Evolutionary conservation across 2,797 vertebrate species (phyloP).

Genomic region (Sebastes steindachneri): DNA sequence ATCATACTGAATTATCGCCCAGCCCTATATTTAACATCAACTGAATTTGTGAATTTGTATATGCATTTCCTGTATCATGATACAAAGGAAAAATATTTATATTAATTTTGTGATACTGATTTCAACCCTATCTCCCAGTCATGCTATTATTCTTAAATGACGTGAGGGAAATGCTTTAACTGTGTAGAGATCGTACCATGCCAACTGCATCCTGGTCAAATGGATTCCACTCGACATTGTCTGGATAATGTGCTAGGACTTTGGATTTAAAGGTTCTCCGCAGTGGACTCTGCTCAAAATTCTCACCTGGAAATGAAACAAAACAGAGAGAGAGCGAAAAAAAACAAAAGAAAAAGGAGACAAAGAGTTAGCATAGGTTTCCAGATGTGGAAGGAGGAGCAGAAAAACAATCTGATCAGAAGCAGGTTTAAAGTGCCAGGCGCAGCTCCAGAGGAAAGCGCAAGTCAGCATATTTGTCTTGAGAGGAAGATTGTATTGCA

Average conservation of each 20-base stretch:
- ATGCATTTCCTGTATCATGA: not conserved
- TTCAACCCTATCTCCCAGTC: not conserved
- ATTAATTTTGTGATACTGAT: not conserved
- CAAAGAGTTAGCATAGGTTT: slow-evolving; percentile 21
- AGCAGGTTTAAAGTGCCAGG: slow-evolving; percentile 66
- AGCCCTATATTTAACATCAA: not conserved
- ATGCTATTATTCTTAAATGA: not conserved
- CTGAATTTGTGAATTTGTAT: not conserved
- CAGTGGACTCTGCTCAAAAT: slow-evolving; percentile 99
- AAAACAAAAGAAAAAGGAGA: slow-evolving; percentile 9
- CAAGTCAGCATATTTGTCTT: slow-evolving; percentile 66
- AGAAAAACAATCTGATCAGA: slow-evolving; percentile 51
- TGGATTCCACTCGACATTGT: slow-evolving; percentile 98
- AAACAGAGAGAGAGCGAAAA: slow-evolving; percentile 6
- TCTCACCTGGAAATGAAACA: slow-evolving; percentile 88
- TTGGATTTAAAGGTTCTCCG: slow-evolving; percentile 99
- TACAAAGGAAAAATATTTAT: not conserved
- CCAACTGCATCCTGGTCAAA: slow-evolving; percentile 99
- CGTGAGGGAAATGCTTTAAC: not conserved
- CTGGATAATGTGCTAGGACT: slow-evolving; percentile 97
- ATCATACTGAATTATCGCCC: too few relatives aligned
- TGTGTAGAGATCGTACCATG: slow-evolving; percentile 87
- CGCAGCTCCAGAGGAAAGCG: slow-evolving; percentile 63
- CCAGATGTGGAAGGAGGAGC: not conserved
- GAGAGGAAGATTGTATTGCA: slow-evolving; percentile 72